Conservation (phyloP, 2,888 invertebrate genomes). For the Acleris literana region DNA sequence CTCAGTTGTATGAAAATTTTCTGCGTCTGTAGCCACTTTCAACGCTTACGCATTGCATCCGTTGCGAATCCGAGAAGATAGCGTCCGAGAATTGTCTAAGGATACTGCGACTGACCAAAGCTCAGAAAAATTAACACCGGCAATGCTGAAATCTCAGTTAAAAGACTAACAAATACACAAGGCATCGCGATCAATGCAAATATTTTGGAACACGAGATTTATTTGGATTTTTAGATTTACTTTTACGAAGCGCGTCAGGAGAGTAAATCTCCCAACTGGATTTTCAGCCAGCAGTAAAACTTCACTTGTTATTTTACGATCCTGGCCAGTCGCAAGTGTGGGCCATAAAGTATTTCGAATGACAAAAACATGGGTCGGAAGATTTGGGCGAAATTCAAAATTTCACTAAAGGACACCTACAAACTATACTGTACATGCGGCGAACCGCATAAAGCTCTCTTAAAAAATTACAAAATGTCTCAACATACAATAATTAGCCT, state of each 20-base stretch:
- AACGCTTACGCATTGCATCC: too few species aligned
- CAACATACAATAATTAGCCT: conserved; percentile 80
- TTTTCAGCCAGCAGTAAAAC: conserved; percentile 37
- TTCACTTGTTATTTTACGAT: conserved; percentile 51
- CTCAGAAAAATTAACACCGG: too few species aligned
- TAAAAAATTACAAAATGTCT: conserved; percentile 79
- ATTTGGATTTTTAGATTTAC: conserved; percentile 1
- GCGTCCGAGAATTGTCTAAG: too few species aligned
- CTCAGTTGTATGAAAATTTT: too few species aligned
- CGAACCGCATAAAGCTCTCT: conserved; percentile 79
- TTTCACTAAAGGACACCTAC: conserved; percentile 68
- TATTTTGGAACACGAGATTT: not conserved
- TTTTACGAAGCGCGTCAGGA: conserved; percentile 14
- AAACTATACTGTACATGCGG: conserved; percentile 72
- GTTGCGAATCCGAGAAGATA: too few species aligned
- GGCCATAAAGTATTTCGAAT: conserved; percentile 56
- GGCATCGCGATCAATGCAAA: too few species aligned
- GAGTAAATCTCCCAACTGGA: conserved; percentile 17
- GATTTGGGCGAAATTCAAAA: conserved; percentile 76
- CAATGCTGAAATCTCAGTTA: not conserved
- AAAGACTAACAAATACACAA: not conserved
- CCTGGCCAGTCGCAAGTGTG: conserved; percentile 57
- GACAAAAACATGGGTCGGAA: conserved; percentile 61
- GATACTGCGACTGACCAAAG: too few species aligned
- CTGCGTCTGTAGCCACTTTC: too few species aligned